A percentile compares a stretch with the other conserved stretches of the same genome.
These are phyloP conservation scores for Neotoxoptera formosana DNA, from an alignment of 1,140 invertebrate genomes.

Conservation along the genomic window DNA sequence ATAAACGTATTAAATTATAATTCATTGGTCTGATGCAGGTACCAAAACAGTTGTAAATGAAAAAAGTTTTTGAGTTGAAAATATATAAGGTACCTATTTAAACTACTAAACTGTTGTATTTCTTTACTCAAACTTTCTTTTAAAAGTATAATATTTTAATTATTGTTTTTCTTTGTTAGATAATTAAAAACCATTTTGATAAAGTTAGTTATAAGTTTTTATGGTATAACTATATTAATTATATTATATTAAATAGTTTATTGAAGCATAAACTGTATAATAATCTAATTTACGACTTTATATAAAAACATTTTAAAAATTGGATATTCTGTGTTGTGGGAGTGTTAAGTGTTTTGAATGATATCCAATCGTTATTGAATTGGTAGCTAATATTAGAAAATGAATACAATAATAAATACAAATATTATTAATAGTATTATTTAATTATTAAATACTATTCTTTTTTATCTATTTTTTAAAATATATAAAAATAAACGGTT, in stretches of 20 bases:
- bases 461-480: too few relatives aligned
- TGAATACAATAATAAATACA: too few relatives aligned
- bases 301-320: background rate
- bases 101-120: background rate
- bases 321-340: background rate
- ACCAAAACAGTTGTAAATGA: background rate
- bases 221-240: background rate
- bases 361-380: background rate
- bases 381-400: too few relatives aligned
- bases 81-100: background rate
- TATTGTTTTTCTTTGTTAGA: background rate
- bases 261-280: background rate
- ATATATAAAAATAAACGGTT: too few relatives aligned
- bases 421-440: too few relatives aligned
- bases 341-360: background rate
- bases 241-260: background rate
- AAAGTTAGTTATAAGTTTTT: conserved; percentile 18
- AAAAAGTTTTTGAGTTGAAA: background rate
- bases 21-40: background rate
- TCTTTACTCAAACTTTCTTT: background rate
- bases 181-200: background rate
- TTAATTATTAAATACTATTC: too few relatives aligned
- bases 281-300: background rate
- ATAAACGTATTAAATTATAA: background rate
- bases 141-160: conserved; percentile 1